Evolutionary conservation across 2,888 invertebrate species (phyloP).

Genomic region (Drosophila suboccidentalis): DNA sequence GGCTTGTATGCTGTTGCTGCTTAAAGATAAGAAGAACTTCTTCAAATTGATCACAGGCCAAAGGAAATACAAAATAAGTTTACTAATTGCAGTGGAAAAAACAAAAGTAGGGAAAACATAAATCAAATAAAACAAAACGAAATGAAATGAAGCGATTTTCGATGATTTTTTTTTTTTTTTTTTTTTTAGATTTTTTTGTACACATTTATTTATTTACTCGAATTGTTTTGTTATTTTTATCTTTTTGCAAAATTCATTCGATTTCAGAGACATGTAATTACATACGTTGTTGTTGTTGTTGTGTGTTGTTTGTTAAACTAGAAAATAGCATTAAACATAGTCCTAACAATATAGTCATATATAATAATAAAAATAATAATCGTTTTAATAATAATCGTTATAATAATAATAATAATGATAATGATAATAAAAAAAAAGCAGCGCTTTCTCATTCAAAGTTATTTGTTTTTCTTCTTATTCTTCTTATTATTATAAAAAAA

Average conservation of each 20-base stretch:
- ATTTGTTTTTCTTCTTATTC: conserved; percentile 37
- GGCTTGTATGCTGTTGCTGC: conserved; percentile 29
- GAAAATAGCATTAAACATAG: conserved; percentile 68
- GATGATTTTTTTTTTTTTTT: conserved; percentile 14
- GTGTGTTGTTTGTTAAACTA: conserved; percentile 51
- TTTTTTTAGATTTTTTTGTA: conserved; percentile 47
- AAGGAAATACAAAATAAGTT: conserved; percentile 3
- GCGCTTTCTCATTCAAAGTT: conserved; percentile 61
- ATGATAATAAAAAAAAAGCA: conserved; percentile 59
- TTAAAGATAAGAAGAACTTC: conserved; percentile 36
- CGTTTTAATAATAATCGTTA: conserved; percentile 28
- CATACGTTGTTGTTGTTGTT: conserved; percentile 31
- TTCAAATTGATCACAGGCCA: conserved; percentile 10
- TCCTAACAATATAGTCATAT: conserved; percentile 59
- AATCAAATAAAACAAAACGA: background rate
- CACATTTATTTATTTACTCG: conserved; percentile 58
- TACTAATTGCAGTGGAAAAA: conserved; percentile 1
- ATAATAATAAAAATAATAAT: conserved; percentile 48
- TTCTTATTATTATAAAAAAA: too few species aligned
- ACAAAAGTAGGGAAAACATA: background rate
- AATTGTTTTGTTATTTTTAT: conserved; percentile 7
- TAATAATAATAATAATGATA: conserved; percentile 34
- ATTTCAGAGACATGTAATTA: conserved; percentile 54
- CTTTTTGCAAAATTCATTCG: conserved; percentile 37
- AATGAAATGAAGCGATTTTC: conserved; percentile 15